Percentiles rank a stretch among this genome's conserved stretches.
phyloP scores from a whole-genome alignment of 2,113 vertebrate species.

The Panurus biarmicus region DNA sequence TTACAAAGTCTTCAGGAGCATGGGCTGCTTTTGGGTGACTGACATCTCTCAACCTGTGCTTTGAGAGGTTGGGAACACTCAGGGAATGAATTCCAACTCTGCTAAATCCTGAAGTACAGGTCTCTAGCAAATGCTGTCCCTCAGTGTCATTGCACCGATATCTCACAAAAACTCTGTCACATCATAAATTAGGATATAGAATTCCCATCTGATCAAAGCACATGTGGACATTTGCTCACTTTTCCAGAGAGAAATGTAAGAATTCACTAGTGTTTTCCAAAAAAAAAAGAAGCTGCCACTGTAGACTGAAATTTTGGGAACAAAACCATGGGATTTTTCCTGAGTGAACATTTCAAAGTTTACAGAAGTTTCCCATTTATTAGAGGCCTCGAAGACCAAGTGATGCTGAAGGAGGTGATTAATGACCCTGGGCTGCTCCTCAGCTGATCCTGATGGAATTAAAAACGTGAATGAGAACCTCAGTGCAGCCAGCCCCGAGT shows the following conservation, averaged over 20 bases:
- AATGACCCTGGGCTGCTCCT: not conserved
- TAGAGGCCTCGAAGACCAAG: not conserved
- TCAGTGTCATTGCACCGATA: fast-evolving
- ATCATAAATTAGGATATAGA: not conserved
- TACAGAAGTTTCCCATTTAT: not conserved
- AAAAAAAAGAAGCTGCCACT: not conserved
- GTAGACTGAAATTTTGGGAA: not conserved
- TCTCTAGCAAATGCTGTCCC: not conserved
- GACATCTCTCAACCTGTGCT: not conserved
- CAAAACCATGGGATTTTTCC: not conserved
- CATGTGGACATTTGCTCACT: not conserved
- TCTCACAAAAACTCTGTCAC: not conserved
- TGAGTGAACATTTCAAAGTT: not conserved
- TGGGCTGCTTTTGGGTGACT: not conserved
- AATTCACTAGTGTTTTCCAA: not conserved
- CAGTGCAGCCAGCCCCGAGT: not conserved
- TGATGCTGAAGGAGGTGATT: not conserved
- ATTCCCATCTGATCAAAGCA: not conserved
- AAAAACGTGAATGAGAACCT: not conserved
- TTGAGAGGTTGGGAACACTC: not conserved
- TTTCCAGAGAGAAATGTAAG: not conserved
- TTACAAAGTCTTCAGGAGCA: not conserved
- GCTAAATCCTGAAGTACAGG: not conserved
- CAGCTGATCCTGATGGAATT: not conserved
- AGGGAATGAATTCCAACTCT: not conserved